Percentiles rank a stretch among this genome's conserved stretches.
Conservation (phyloP, 2,113 vertebrate species). For the Struthio camelus region DNA sequence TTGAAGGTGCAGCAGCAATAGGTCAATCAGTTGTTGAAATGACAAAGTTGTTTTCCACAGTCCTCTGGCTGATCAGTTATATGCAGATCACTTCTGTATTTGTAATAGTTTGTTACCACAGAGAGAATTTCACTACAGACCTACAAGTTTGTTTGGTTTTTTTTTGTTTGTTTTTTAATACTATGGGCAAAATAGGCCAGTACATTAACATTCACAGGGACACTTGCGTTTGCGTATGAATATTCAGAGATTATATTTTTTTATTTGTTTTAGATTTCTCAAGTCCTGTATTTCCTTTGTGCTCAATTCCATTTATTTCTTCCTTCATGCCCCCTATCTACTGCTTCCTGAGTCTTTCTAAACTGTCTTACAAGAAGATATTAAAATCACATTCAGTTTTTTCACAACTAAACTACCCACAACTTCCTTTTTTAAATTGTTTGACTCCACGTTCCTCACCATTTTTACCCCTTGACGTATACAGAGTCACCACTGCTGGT, state of each 20-base stretch:
- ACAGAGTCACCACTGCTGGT: background rate
- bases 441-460: background rate
- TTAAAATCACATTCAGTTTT: background rate
- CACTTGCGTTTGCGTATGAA: background rate
- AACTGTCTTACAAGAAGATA: background rate
- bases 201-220: background rate
- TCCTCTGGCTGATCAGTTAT: background rate
- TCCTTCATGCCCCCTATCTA: background rate
- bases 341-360: background rate
- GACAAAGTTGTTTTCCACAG: background rate
- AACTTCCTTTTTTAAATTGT: background rate
- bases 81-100: background rate
- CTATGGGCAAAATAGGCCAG: background rate
- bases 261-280: background rate
- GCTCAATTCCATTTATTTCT: background rate
- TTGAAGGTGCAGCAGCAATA: background rate
- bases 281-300: background rate
- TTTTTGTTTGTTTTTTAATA: no score
- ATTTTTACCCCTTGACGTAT: background rate
- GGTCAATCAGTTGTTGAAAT: background rate
- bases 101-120: background rate
- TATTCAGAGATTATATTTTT: background rate
- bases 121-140: background rate
- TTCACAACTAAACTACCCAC: background rate
- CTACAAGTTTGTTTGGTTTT: no score